Evolutionary conservation across 2,113 vertebrate species (phyloP), one percentile per base, ranked within the genome.

Genomic region (Elachura formosa): DNA sequence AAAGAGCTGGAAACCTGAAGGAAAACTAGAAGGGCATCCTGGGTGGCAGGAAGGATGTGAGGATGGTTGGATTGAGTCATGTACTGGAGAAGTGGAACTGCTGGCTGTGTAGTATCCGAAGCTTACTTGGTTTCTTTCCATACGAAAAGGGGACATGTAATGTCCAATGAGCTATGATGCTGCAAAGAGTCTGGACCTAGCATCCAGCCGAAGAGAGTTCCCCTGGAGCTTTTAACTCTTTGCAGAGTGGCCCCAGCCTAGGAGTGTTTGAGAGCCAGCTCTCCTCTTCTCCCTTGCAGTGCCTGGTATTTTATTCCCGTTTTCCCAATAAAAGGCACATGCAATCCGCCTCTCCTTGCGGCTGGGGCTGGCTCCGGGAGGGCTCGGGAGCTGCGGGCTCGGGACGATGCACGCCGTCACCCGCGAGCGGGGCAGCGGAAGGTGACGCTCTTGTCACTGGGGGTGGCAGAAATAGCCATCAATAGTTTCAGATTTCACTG

Each of bases 371-470:
- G 84, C 72, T 33, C 34, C 3, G 19, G 2, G 36, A 1, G 7
- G 3, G 36, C 72, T 25, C 4, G 13, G 72, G 46, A 71, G 91
- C 54, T 84, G 59, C 10, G 66, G 69, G 85, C 52, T 79, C 45
- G 7, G 6, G 62, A 61, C 89, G 89, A 62, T 92, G 89, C 84
- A 59, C 90, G 72, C 88, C 4, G 73, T 40, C 90, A 71, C 90
- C 85, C 56, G 2, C 3, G 2, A 21, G 83, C 73, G 76, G 75
- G 81, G 84, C 23, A 84, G 82, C 11, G 5, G 56, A 48, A 86
- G 91, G 94, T 43, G 91, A 63, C 12, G 3, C 36, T 31, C 73
- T 95, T 86, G 94, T 81, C 83, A 86, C n/a, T n/a, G n/a, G 88
- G 20, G 1, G 61, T 7, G 84, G 84, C 86, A 94, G 83, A 95